Conservation (phyloP, 1,140 invertebrate species). For the Steinernema feltiae region DNA sequence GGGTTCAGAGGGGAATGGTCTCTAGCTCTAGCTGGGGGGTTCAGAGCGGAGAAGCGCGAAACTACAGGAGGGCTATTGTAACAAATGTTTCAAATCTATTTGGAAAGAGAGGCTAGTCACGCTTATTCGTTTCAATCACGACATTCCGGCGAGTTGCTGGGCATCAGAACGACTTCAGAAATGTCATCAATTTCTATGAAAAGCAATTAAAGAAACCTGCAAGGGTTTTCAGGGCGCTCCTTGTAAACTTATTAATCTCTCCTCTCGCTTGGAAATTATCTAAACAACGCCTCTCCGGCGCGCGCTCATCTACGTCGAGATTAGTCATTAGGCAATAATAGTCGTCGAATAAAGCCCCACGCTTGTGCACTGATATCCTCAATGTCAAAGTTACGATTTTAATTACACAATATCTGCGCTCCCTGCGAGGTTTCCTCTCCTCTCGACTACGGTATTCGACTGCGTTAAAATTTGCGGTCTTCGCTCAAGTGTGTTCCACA, state of each 20-base stretch:
- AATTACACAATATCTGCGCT: too few relatives aligned
- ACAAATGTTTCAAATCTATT: not conserved
- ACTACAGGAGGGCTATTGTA: not conserved
- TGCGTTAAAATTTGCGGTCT: not conserved
- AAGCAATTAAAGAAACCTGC: constrained; percentile 9
- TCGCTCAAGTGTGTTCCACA: too few relatives aligned
- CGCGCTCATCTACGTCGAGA: not conserved
- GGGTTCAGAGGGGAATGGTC: too few relatives aligned
- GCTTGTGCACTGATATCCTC: not conserved
- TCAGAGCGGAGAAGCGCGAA: too few relatives aligned
- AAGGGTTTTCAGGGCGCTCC: not conserved
- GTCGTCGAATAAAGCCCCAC: not conserved
- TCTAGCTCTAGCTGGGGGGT: too few relatives aligned
- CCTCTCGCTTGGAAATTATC: not conserved
- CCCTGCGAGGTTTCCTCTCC: too few relatives aligned
- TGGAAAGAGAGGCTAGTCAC: not conserved
- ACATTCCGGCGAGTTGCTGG: not conserved
- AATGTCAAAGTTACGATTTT: too few relatives aligned
- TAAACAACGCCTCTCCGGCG: not conserved
- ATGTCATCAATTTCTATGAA: constrained; percentile 2
- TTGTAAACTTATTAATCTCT: constrained; percentile 11
- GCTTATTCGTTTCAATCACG: not conserved
- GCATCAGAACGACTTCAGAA: not conserved
- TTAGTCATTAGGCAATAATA: constrained; percentile 13
- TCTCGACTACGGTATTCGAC: not conserved